Evolutionary conservation across 2,113 vertebrate species (phyloP), one percentile per base, ranked within the genome.

Genomic region (Macrotus californicus): DNA sequence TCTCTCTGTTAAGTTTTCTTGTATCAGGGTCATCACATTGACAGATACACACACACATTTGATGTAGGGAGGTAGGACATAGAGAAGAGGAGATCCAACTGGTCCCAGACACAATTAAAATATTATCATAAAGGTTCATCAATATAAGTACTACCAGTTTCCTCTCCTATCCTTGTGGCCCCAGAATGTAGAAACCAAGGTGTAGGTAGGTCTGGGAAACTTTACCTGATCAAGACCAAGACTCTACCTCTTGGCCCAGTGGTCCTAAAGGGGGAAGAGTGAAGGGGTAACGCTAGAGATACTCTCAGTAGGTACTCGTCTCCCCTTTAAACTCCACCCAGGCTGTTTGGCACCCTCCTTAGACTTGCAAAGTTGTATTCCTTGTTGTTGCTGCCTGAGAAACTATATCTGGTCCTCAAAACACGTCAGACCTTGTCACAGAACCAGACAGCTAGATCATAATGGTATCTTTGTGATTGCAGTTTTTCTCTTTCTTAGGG

Each of bases 381-480:
- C 14, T 3, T 93, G n/a, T 88, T 94, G 34, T 76, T 85, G 29
- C n/a, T 77, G 8, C 9, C n/a, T 29, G 29, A 89, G 39, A 54
- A 66, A n/a, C 34, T 88, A 84, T 2, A 59, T 50, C 4, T 8
- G 85, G 39, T 52, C 21, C 59, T 89, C 73, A 89, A 31, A 91
- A 41, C 39, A 59, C 34, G 22, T 91, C n/a, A 54, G 50, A 43
- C 75, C 18, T 84, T 73, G 7, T 80, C 67, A 83, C 6, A 88
- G 41, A 80, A 70, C 46, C 41, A 81, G 66, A 50, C 54, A 87
- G 59, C 64, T 54, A 87, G 43, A 94, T 34, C 29, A 8, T 85
- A 84, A 56, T 81, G 67, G 39, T 77, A 81, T 72, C 79, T 94
- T 83, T 80, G 39, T 89, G 59, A 59, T 52, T 81, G 96, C 80